Evolutionary conservation across 2,797 vertebrate genomes (phyloP).

Genomic region (Paedocypris micromegethes): DNA sequence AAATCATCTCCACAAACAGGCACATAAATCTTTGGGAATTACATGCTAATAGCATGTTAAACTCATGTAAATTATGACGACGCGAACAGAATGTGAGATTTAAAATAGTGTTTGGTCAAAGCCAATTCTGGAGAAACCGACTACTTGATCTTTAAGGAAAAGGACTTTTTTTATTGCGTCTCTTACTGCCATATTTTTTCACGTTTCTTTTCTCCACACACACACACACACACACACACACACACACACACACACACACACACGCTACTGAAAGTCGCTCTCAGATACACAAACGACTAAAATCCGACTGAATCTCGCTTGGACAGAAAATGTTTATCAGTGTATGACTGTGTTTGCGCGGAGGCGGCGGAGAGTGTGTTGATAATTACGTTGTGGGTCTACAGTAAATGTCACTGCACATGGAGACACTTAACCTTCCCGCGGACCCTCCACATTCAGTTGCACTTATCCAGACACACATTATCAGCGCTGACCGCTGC

Average conservation of each 20-base stretch:
- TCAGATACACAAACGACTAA: background rate
- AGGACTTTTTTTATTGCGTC: too few species aligned
- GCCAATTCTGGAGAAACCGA: background rate
- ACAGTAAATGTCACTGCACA: slow-evolving; percentile 44
- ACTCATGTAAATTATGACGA: too few species aligned
- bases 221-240: background rate
- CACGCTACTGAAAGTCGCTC: background rate
- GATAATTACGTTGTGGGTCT: slow-evolving; percentile 36
- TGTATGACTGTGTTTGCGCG: background rate
- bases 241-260: too few species aligned
- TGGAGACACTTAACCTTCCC: slow-evolving; percentile 34
- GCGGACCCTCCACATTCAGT: slow-evolving; percentile 21
- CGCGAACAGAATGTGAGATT: too few species aligned
- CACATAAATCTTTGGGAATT: too few species aligned
- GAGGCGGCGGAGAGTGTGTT: slow-evolving; percentile 22
- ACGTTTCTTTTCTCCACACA: too few species aligned
- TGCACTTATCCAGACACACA: background rate
- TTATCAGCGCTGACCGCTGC: slow-evolving; percentile 13
- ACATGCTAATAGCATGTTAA: too few species aligned
- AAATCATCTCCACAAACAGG: too few species aligned
- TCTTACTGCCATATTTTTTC: too few species aligned
- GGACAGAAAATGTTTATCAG: slow-evolving; percentile 18
- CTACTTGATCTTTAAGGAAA: too few species aligned
- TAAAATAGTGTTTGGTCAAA: too few species aligned
- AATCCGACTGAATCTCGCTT: slow-evolving; percentile 1